phyloP scores from a whole-genome alignment of 2,797 vertebrate species.

The Melopsittacus undulatus region DNA sequence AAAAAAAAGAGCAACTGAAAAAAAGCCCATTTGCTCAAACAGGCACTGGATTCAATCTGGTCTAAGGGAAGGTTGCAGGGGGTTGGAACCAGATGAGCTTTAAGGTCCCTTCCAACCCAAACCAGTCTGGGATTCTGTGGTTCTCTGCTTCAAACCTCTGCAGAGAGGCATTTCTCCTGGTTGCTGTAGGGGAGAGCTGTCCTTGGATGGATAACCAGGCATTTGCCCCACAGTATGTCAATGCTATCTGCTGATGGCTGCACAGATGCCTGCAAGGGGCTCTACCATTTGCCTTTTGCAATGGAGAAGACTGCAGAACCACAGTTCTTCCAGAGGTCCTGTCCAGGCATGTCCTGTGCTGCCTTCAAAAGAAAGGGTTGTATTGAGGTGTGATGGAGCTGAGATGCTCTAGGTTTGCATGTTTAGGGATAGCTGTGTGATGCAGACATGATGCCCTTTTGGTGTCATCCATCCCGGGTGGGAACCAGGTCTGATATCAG shows the following conservation, averaged over 20 bases:
- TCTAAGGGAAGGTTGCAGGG: background rate
- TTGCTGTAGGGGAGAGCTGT: background rate
- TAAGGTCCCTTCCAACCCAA: background rate
- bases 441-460: background rate
- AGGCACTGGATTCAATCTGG: background rate
- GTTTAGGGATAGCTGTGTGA: background rate
- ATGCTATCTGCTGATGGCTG: background rate
- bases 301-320: background rate
- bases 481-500: background rate
- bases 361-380: background rate
- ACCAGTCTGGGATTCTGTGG: background rate
- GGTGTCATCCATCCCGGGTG: background rate
- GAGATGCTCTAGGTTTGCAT: background rate
- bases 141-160: background rate
- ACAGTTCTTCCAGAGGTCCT: background rate
- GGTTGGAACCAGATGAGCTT: background rate
- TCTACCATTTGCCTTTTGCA: background rate
- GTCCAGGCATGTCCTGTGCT: background rate
- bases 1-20: background rate
- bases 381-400: background rate
- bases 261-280: background rate
- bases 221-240: fast-evolving
- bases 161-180: background rate
- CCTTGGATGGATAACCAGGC: background rate
- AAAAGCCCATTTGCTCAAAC: background rate